Evolutionary conservation across 1,140 invertebrate species (phyloP), one percentile per base, ranked within the genome.

Genomic region (Drosophila arizonae): DNA sequence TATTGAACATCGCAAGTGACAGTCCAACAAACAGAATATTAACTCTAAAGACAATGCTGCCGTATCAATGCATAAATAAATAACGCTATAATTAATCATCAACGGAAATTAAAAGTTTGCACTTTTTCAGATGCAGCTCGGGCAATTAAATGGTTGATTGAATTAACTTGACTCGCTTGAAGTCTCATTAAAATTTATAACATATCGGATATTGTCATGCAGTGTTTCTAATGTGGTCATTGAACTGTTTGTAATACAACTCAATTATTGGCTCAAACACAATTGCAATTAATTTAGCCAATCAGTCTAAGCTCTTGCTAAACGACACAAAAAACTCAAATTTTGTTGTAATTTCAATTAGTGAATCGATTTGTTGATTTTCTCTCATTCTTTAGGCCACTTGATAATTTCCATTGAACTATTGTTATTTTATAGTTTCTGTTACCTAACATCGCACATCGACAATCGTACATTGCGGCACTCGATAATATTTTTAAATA

Each of bases 401-500:
- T 57, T 65, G 28, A 6, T 24, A 45, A 60, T 54, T 46, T 72
- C 15, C 41, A 46, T 17, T 26, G 39, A 36, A 43, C 9, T 48
- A 11, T 30, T 6, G 26, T 48, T 70, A 71, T 33, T 9, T 33
- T 15, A 52, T 52, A 60, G 72, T n/a, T 64, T 43, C 60, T 58
- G 61, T 84, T 79, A 79, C 75, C 58, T 79, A 76, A 81, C 79
- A 10, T 41, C 46, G 43, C 21, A 70, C 21, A 24, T 24, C 21
- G 21, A 24, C 21, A 2, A 10, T 41, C 46, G 48, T 15, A 70
- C 21, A 58, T 60, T 70, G 78, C 60, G 39, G 24, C 58, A 43
- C 68, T 77, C 72, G 45, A 75, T 64, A 73, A 71, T 84, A 58
- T 86, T 78, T 76, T 81, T 45, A 67, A 67, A 64, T 56, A 61